Evolutionary conservation across 2,888 invertebrate species (phyloP).

Genomic region (Gortyna flavago): DNA sequence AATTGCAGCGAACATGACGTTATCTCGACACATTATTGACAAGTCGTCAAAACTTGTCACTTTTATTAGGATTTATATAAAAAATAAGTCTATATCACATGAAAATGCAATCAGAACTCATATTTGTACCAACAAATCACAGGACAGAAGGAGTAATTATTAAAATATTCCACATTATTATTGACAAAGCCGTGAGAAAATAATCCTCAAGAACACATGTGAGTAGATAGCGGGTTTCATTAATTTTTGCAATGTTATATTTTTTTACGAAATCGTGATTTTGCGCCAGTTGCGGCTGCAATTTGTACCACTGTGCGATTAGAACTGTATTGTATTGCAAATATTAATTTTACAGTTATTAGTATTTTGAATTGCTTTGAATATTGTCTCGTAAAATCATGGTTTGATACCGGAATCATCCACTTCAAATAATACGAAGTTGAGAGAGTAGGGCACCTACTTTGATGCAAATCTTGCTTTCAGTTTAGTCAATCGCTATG

Average conservation of each 20-base stretch:
- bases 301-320: conserved; percentile 61
- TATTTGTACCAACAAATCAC: conserved; percentile 46
- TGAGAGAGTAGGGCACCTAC: neutral
- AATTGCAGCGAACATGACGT: conserved; percentile 60
- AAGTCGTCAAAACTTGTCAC: conserved; percentile 60
- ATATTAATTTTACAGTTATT: conserved; percentile 61
- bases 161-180: conserved; percentile 58
- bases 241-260: conserved; percentile 74
- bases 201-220: conserved; percentile 67
- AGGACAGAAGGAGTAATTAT: conserved; percentile 51
- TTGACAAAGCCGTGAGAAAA: conserved; percentile 75
- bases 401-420: conserved; percentile 4
- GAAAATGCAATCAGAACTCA: conserved; percentile 36
- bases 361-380: conserved; percentile 27
- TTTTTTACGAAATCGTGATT: conserved; percentile 58
- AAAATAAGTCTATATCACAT: conserved; percentile 25
- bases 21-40: conserved; percentile 71
- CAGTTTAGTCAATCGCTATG: neutral
- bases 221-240: conserved; percentile 72
- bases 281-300: conserved; percentile 52
- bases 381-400: conserved; percentile 8
- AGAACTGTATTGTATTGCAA: conserved; percentile 66
- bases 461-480: neutral
- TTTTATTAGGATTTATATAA: conserved; percentile 46
- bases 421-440: conserved; percentile 2